phyloP scores from a whole-genome alignment of 1,140 invertebrate genomes.

The Chelonus insularis region DNA sequence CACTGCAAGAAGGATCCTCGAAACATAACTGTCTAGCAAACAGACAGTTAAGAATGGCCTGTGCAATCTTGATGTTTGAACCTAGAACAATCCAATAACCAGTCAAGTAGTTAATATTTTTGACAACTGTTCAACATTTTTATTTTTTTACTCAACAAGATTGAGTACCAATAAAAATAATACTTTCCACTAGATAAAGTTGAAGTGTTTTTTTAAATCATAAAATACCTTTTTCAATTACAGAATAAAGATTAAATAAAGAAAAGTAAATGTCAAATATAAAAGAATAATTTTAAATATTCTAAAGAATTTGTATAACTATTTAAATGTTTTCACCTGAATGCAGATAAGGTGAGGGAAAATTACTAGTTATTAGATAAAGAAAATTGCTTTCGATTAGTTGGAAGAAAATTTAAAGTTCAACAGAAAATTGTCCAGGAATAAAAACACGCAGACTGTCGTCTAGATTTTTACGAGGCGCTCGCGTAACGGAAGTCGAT shows the following conservation, averaged over 20 bases:
- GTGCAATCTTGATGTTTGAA: conserved; percentile 70
- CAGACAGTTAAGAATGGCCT: conserved; percentile 82
- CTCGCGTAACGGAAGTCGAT: conserved; percentile 30
- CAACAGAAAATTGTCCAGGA: neutral
- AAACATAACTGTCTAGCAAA: conserved; percentile 82
- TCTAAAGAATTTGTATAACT: neutral
- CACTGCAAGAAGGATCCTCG: conserved; percentile 83
- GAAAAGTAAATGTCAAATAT: neutral
- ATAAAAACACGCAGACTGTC: conserved; percentile 12
- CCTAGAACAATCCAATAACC: conserved; percentile 61
- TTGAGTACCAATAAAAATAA: neutral
- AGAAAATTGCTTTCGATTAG: conserved; percentile 28
- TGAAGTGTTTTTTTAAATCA: neutral
- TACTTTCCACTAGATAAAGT: neutral
- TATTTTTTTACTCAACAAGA: too few species aligned
- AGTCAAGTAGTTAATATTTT: neutral
- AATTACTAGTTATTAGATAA: conserved; percentile 20
- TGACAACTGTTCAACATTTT: neutral
- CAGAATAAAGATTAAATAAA: neutral
- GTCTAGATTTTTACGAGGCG: conserved; percentile 27
- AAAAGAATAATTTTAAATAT: neutral
- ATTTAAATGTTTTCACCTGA: neutral
- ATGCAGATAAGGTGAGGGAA: neutral
- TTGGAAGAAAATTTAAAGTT: conserved; percentile 13
- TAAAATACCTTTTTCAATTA: neutral